phyloP scores from a whole-genome alignment of 2,113 vertebrate genomes.

The Stercorarius parasiticus region DNA sequence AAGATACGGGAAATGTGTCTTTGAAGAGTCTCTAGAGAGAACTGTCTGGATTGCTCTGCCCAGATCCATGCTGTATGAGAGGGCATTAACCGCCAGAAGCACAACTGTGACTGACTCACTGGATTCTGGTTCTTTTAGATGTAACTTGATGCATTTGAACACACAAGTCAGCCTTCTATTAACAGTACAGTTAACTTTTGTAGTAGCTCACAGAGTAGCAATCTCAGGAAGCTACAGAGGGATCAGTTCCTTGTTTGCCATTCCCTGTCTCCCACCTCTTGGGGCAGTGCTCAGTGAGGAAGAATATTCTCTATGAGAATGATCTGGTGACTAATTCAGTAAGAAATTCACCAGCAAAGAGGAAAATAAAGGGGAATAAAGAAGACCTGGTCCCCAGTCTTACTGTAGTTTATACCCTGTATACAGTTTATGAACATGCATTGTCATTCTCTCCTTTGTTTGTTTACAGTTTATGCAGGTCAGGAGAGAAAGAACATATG shows the following conservation, averaged over 20 bases:
- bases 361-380: neutral
- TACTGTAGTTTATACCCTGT: neutral
- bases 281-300: neutral
- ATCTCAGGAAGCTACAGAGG: neutral
- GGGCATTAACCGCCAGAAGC: neutral
- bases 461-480: neutral
- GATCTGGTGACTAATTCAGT: neutral
- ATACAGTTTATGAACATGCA: neutral
- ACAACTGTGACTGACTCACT: neutral
- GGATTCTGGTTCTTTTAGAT: neutral
- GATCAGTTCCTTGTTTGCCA: neutral
- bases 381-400: neutral
- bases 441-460: neutral
- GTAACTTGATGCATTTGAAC: neutral
- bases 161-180: neutral
- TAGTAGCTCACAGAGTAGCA: neutral
- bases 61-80: neutral
- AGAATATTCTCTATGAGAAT: neutral
- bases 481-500: neutral
- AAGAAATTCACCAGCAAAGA: neutral
- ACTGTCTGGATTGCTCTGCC: neutral
- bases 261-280: neutral
- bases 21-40: neutral
- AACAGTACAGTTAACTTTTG: neutral
- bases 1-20: neutral